phyloP scores from a whole-genome alignment of 2,888 invertebrate genomes.

The Diplazon laetatorius region DNA sequence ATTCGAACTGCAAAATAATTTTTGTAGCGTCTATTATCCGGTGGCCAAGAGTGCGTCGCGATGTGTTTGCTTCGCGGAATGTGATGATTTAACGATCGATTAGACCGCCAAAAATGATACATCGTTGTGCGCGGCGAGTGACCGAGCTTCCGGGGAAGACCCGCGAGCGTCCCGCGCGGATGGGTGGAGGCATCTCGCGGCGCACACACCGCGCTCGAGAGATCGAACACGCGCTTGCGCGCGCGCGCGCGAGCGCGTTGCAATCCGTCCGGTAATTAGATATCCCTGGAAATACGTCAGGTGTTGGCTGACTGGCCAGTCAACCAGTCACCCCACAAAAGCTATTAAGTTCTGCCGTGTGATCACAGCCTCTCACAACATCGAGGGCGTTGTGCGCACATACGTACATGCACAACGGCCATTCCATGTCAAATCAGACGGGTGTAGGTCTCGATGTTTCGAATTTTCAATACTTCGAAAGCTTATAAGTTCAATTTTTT shows the following conservation, averaged over 20 bases:
- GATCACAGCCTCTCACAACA: conserved; percentile 34
- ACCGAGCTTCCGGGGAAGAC: conserved; percentile 33
- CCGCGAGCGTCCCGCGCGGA: conserved; percentile 38
- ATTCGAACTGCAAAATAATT: conserved; percentile 22
- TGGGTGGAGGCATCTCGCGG: conserved; percentile 72
- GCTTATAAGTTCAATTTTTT: no score
- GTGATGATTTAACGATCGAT: no score
- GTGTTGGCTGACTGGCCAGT: conserved; percentile 67
- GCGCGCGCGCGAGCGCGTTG: conserved; percentile 41
- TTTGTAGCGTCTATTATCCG: no score
- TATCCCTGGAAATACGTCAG: conserved; percentile 80
- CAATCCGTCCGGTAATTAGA: conserved; percentile 76
- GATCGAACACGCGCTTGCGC: conserved; percentile 43
- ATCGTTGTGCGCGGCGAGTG: no score
- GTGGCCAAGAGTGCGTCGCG: no score
- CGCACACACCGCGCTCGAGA: no score
- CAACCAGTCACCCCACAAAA: conserved; percentile 58
- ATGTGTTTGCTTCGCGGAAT: no score
- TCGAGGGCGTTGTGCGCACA: conserved; percentile 15
- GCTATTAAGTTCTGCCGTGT: conserved; percentile 48
- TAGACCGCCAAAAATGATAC: background rate
- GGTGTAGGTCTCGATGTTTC: no score
- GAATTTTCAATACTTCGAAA: no score
- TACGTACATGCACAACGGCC: no score
- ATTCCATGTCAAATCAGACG: no score